Conservation (phyloP, 1,140 invertebrate species). For the Copidosoma floridanum region DNA sequence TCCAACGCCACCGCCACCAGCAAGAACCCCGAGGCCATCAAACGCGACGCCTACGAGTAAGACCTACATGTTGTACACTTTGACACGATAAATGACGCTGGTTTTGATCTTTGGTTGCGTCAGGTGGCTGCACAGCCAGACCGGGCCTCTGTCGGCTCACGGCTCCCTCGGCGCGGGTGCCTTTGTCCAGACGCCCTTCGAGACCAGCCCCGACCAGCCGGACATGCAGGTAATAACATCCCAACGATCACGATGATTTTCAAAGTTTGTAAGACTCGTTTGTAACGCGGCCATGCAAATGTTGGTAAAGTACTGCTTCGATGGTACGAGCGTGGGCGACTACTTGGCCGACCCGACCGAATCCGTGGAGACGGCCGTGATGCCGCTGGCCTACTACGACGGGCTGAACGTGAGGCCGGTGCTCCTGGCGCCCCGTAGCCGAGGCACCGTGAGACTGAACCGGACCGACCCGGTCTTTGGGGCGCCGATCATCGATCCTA, state of each 20-base stretch:
- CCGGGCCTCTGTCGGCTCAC: constrained; percentile 46
- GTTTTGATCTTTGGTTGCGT: too few species aligned
- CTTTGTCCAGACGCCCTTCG: constrained; percentile 46
- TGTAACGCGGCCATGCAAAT: too few species aligned
- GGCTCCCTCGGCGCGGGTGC: constrained; percentile 42
- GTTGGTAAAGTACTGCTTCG: constrained; percentile 63
- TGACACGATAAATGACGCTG: too few species aligned
- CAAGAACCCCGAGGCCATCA: constrained; percentile 53
- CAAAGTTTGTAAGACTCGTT: too few species aligned
- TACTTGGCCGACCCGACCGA: constrained; percentile 41
- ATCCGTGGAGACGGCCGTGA: constrained; percentile 36
- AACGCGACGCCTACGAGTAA: constrained; percentile 56
- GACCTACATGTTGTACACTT: too few species aligned
- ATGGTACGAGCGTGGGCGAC: constrained; percentile 49
- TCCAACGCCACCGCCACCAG: constrained; percentile 57
- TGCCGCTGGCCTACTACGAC: constrained; percentile 48
- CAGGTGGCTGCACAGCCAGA: constrained; percentile 28
- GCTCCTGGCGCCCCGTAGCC: constrained; percentile 58
- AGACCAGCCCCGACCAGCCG: constrained; percentile 47
- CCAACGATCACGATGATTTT: too few species aligned
- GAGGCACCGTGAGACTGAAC: constrained; percentile 56
- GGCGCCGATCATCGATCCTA: constrained; percentile 63
- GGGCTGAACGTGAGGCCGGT: constrained; percentile 49
- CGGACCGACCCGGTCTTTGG: constrained; percentile 59
- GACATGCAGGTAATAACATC: too few species aligned